phyloP scores from a whole-genome alignment of 2,888 invertebrate genomes.

The Drosophila ezoana region DNA sequence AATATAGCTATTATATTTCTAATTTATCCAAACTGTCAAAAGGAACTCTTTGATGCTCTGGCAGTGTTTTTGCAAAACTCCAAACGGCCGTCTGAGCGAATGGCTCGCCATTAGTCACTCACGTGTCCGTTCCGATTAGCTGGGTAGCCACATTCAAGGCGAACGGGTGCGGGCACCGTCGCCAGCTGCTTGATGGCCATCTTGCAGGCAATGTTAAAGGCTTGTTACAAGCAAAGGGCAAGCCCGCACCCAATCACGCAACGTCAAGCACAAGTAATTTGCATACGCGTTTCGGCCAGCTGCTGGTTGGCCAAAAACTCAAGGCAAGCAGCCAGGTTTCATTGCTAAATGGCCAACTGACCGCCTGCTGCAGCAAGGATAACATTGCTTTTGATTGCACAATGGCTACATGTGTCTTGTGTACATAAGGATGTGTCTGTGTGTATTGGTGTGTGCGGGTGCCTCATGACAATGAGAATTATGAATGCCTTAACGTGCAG shows the following conservation, averaged over 20 bases:
- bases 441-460: constrained; percentile 2
- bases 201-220: constrained; percentile 42
- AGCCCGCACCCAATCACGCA: constrained; percentile 55
- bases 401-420: constrained; percentile 9
- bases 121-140: constrained; percentile 63
- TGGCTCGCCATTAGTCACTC: constrained; percentile 23
- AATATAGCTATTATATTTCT: no score
- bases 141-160: constrained; percentile 53
- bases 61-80: background rate
- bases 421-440: constrained; percentile 2
- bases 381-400: constrained; percentile 51
- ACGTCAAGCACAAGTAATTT: constrained; percentile 43
- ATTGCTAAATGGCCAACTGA: constrained; percentile 49
- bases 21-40: background rate
- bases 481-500: constrained; percentile 60
- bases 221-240: constrained; percentile 60
- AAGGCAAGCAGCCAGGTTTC: constrained; percentile 56
- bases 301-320: constrained; percentile 37
- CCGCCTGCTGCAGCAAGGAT: constrained; percentile 39
- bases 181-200: constrained; percentile 44
- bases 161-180: constrained; percentile 16
- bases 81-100: background rate
- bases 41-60: background rate
- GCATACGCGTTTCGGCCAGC: constrained; percentile 46
- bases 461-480: constrained; percentile 61